Base-by-base conservation (phyloP, 2,888 invertebrate genomes). In the Griposia aprilina region DNA sequence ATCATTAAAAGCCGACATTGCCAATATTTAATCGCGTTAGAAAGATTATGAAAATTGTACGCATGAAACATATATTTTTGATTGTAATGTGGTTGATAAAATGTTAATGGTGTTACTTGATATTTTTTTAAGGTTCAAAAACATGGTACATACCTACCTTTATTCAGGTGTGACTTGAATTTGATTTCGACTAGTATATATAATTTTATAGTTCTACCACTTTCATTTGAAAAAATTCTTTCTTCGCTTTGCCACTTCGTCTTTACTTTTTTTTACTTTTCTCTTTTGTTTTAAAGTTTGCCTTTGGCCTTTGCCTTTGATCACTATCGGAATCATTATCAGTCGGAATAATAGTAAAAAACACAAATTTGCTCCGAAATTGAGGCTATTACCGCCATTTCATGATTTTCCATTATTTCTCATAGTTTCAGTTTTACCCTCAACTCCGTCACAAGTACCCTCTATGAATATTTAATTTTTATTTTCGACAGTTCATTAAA, bases 291-390 rank as follows among this genome's bases (percentile, higher is more conserved):
- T 74, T n/a, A 23, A 26, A n/a, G 63, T 81, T 50, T 26, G 50
- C 75, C 15, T 73, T 72, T 80, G 60, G 4, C 26, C n/a, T 26
- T 78, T 36, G 23, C 17, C n/a, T 82, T 57, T 65, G 75, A 50
- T 36, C 55, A 36, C 45, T 50, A 81, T 81, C 10, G 45, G 60
- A 36, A 78, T 62, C 20, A 45, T 80, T 45, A 55, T 26, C 10
- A 63, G 55, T 55, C 23, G 20, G 30, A 57, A 20, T 45, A 52
- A 13, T 41, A 57, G 15, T 23, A 81, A 81, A 78, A 52, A 52
- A 10, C 15, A 17, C 2, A 17, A 17, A 11, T 26, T 79, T 74
- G 65, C 50, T 26, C 30, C 7, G 23, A 26, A 23, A 72, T 8
- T 17, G 48, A 72, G 15, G 15, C 30, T 23, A 68, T 78, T 78